phyloP scores from a whole-genome alignment of 2,888 invertebrate species.

The Phyllotreta striolata region DNA sequence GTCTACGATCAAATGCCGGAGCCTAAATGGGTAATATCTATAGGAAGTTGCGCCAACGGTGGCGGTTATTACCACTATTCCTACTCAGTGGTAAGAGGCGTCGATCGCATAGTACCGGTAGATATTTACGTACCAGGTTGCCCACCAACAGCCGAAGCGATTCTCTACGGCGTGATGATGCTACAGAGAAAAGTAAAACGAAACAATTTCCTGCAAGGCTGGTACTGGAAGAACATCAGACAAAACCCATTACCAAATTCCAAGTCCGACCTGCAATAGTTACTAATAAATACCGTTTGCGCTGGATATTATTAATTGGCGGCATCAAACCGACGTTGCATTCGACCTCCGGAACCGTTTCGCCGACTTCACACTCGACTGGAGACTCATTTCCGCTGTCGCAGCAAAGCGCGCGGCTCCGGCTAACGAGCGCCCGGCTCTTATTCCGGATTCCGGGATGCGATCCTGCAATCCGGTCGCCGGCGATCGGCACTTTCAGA shows the following conservation, averaged over 20 bases:
- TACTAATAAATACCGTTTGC: too few species aligned
- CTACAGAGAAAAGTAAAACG: slow-evolving; percentile 89
- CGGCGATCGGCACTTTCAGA: slow-evolving; percentile 8
- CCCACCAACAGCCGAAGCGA: slow-evolving; percentile 93
- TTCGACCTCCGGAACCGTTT: slow-evolving; percentile 5
- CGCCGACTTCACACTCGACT: slow-evolving; percentile 10
- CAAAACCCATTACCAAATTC: background rate
- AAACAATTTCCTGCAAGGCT: slow-evolving; percentile 66
- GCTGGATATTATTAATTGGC: too few species aligned
- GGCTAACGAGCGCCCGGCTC: slow-evolving; percentile 4
- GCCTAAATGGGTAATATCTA: slow-evolving; percentile 77
- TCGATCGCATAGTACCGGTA: slow-evolving; percentile 81
- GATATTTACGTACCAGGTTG: slow-evolving; percentile 94
- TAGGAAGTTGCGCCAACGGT: slow-evolving; percentile 81
- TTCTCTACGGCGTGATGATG: slow-evolving; percentile 84
- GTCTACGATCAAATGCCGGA: slow-evolving; percentile 72
- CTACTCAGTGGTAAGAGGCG: slow-evolving; percentile 78
- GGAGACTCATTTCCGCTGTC: slow-evolving; percentile 14
- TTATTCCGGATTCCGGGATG: slow-evolving; percentile 12
- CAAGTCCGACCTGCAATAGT: too few species aligned
- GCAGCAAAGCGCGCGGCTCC: slow-evolving; percentile 8
- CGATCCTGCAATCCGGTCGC: background rate
- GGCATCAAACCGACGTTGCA: too few species aligned
- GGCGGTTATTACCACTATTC: slow-evolving; percentile 83
- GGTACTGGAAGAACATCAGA: slow-evolving; percentile 50